phyloP scores from a whole-genome alignment of 2,888 invertebrate species.

The Melipona bicolor region DNA sequence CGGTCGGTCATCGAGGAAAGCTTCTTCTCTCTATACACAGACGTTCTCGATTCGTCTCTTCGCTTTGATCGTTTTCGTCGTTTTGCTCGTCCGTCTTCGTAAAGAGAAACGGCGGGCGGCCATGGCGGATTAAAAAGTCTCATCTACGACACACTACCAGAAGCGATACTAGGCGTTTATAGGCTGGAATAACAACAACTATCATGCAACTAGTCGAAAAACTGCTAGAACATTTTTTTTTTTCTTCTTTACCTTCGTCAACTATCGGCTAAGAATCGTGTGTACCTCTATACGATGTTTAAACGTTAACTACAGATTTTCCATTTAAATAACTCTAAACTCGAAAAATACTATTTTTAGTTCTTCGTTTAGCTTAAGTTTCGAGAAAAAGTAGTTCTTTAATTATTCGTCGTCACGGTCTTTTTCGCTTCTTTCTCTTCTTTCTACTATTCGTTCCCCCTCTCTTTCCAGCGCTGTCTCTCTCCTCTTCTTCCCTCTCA shows the following conservation, averaged over 20 bases:
- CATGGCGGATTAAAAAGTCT: conserved; percentile 25
- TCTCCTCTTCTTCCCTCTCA: background rate
- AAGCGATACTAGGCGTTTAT: conserved; percentile 67
- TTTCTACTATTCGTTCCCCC: background rate
- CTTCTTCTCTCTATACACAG: background rate
- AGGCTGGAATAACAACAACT: conserved; percentile 69
- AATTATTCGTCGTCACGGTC: conserved; percentile 44
- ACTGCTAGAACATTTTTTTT: conserved; percentile 47
- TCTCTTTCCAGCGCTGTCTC: background rate
- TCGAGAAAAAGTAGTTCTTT: conserved; percentile 48
- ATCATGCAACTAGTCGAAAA: conserved; percentile 73
- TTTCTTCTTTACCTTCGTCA: conserved; percentile 1
- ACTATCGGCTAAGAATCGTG: conserved; percentile 59
- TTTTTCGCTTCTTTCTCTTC: background rate
- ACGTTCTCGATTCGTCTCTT: background rate
- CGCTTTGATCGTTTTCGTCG: background rate
- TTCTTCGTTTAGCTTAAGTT: conserved; percentile 72
- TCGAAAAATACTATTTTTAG: conserved; percentile 79
- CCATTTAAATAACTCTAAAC: conserved; percentile 67
- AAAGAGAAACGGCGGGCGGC: conserved; percentile 38
- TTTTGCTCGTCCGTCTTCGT: conserved; percentile 39
- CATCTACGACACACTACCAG: conserved; percentile 49
- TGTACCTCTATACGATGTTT: conserved; percentile 57
- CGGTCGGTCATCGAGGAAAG: conserved; percentile 1
- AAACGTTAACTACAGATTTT: conserved; percentile 56